A percentile compares a stretch with the other conserved stretches of the same genome.
Conservation (phyloP, 2,888 invertebrate genomes). For the Eremobia ochroleuca region DNA sequence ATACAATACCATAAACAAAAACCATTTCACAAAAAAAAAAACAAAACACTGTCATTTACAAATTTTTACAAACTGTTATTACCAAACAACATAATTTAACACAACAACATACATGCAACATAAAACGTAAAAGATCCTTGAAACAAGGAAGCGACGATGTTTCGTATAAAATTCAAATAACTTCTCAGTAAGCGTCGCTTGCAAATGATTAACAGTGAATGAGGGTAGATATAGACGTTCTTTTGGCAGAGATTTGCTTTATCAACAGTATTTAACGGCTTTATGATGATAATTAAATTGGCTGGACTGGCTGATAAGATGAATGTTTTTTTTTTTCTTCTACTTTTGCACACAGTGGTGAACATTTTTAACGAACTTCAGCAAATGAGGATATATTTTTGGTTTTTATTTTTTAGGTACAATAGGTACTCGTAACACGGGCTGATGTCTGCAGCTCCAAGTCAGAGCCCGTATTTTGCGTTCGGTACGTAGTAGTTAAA, state of each 20-base stretch:
- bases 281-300: constrained; percentile 47
- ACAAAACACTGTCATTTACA: constrained; percentile 26
- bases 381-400: neutral
- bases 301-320: constrained; percentile 26
- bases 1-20: neutral
- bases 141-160: constrained; percentile 43
- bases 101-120: constrained; percentile 46
- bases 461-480: neutral
- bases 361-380: neutral
- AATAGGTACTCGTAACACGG: too few relatives aligned
- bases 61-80: constrained; percentile 23
- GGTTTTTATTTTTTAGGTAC: neutral
- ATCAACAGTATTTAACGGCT: constrained; percentile 50
- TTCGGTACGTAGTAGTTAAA: too few relatives aligned
- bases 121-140: constrained; percentile 34
- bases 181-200: constrained; percentile 42
- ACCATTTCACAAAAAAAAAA: constrained; percentile 15
- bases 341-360: neutral
- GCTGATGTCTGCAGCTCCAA: too few relatives aligned
- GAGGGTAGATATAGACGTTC: constrained; percentile 39
- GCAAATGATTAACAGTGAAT: constrained; percentile 62
- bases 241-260: constrained; percentile 54
- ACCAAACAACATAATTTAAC: constrained; percentile 28
- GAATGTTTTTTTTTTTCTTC: neutral
- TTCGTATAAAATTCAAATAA: constrained; percentile 65